These are phyloP conservation scores for Calliopsis andreniformis DNA, from an alignment of 1,140 invertebrate species.

Conservation along the genomic window DNA sequence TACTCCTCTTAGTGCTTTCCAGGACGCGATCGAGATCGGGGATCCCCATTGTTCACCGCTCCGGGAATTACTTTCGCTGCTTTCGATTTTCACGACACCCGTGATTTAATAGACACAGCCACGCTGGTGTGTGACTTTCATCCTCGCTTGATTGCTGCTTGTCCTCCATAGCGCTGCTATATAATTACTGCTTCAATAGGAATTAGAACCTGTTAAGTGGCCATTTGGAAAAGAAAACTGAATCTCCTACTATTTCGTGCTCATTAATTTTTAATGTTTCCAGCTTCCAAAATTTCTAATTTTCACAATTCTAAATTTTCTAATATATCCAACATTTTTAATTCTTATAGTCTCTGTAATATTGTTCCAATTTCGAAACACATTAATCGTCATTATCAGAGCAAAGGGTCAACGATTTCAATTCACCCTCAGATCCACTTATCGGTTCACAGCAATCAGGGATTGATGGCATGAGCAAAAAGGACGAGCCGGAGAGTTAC, in stretches of 20 bases:
- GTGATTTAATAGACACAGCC: conserved; percentile 52
- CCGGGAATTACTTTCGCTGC: conserved; percentile 64
- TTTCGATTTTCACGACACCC: conserved; percentile 57
- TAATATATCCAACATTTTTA: too few relatives aligned
- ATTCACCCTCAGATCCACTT: too few relatives aligned
- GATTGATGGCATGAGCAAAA: neutral
- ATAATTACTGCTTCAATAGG: conserved; percentile 1
- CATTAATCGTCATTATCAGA: too few relatives aligned
- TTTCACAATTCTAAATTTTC: too few relatives aligned
- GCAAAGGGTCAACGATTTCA: too few relatives aligned
- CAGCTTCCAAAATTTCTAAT: too few relatives aligned
- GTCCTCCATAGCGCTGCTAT: conserved; percentile 8
- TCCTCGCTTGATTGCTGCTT: conserved; percentile 49
- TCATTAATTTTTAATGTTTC: neutral
- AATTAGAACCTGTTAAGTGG: neutral
- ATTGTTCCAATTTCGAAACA: too few relatives aligned
- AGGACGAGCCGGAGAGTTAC: neutral
- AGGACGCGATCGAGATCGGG: conserved; percentile 45
- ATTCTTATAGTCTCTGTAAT: too few relatives aligned
- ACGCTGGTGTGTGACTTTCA: conserved; percentile 48
- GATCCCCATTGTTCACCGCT: conserved; percentile 46
- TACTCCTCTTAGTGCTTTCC: conserved; percentile 34
- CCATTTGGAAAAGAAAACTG: neutral
- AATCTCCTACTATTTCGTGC: neutral
- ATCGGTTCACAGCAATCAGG: too few relatives aligned